These are phyloP conservation scores for Slavum lentiscoides DNA, from an alignment of 2,888 invertebrate species.

Conservation along the genomic window DNA sequence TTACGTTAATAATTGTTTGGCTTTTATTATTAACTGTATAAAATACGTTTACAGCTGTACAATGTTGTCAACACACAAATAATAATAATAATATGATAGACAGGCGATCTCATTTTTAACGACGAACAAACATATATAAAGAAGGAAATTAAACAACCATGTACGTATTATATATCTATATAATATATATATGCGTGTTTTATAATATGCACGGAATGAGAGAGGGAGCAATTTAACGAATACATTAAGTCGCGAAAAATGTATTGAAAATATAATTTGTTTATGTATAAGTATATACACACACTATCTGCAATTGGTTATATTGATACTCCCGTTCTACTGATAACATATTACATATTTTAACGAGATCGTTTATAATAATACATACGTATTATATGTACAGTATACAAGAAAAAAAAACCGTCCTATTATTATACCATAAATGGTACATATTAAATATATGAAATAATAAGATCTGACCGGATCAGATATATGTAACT, in stretches of 20 bases:
- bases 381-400: background rate
- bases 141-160: background rate
- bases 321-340: background rate
- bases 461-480: background rate
- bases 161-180: background rate
- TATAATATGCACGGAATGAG: background rate
- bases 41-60: background rate
- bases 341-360: background rate
- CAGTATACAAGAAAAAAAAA: background rate
- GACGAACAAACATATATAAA: background rate
- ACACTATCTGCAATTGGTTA: no score
- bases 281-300: background rate
- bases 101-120: conserved; percentile 9
- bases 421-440: background rate
- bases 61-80: background rate
- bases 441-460: background rate
- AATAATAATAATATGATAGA: background rate
- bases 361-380: background rate
- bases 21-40: background rate
- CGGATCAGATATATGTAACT: background rate
- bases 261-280: background rate
- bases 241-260: background rate
- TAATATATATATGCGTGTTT: background rate
- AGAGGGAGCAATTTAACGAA: background rate
- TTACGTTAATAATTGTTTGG: conserved; percentile 10